phyloP scores from a whole-genome alignment of 2,888 invertebrate genomes.

The Penaeus monodon region DNA sequence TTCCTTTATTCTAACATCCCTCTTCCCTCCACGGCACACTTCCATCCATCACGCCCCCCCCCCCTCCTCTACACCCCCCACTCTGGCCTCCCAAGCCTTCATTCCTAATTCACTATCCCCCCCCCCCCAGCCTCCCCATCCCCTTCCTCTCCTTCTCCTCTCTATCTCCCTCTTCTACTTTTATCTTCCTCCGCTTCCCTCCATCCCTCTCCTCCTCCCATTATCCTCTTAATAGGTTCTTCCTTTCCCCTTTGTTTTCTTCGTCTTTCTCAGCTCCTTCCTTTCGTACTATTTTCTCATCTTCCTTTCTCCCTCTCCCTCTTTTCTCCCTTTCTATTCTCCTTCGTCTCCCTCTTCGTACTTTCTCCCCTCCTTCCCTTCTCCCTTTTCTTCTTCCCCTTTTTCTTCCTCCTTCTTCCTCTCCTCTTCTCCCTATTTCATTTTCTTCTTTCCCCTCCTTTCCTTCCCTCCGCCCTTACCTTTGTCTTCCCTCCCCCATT shows the following conservation, averaged over 20 bases:
- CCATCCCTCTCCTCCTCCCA: neutral
- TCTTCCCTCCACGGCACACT: neutral
- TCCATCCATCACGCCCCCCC: neutral
- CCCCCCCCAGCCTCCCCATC: neutral
- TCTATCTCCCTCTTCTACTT: neutral
- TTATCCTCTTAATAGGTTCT: neutral
- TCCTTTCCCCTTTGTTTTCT: neutral
- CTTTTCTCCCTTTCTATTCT: neutral
- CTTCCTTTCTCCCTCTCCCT: neutral
- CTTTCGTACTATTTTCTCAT: too few relatives aligned
- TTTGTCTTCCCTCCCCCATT: too few relatives aligned
- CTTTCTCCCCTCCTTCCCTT: neutral
- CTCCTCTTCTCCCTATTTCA: too few relatives aligned
- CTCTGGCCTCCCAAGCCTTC: neutral
- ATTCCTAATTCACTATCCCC: neutral
- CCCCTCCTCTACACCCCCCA: neutral
- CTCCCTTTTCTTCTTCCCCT: neutral
- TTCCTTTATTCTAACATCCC: neutral
- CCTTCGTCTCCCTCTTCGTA: neutral
- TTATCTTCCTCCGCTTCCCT: neutral
- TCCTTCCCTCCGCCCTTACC: too few relatives aligned
- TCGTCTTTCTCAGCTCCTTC: too few relatives aligned
- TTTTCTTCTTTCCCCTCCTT: too few relatives aligned
- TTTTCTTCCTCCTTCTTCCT: neutral
- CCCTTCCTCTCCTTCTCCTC: neutral